These are phyloP conservation scores for Sardina pilchardus DNA, from an alignment of 2,113 vertebrate species.

Conservation along the genomic window DNA sequence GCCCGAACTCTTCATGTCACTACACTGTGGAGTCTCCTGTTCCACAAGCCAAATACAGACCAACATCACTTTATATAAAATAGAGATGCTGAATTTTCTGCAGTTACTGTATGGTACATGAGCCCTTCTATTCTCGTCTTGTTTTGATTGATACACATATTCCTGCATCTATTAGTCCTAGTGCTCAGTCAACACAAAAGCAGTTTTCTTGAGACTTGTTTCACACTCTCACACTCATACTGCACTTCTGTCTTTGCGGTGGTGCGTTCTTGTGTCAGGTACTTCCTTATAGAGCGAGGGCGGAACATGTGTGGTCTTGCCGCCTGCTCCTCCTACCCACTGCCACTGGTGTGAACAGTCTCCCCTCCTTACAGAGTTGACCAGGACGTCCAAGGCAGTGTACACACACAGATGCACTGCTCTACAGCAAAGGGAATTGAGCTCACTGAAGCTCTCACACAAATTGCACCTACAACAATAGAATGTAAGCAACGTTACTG, in stretches of 20 bases:
- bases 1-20: background rate
- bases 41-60: background rate
- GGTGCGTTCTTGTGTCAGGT: slow-evolving; percentile 64
- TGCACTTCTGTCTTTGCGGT: background rate
- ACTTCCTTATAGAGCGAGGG: slow-evolving; percentile 86
- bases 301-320: slow-evolving; percentile 92
- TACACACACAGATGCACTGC: background rate
- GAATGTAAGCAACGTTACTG: background rate
- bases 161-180: background rate
- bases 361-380: background rate
- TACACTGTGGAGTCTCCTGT: background rate
- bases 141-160: too few relatives aligned
- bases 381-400: background rate
- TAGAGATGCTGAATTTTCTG: background rate
- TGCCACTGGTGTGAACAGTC: slow-evolving; percentile 58
- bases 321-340: slow-evolving; percentile 83
- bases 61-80: background rate
- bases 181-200: background rate
- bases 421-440: background rate
- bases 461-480: background rate
- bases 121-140: too few relatives aligned
- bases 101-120: too few relatives aligned
- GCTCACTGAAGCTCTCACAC: background rate
- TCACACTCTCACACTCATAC: background rate
- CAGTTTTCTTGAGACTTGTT: background rate